These are phyloP conservation scores for Sebastes reedi DNA, from an alignment of 2,797 vertebrate genomes.

Conservation along the genomic window DNA sequence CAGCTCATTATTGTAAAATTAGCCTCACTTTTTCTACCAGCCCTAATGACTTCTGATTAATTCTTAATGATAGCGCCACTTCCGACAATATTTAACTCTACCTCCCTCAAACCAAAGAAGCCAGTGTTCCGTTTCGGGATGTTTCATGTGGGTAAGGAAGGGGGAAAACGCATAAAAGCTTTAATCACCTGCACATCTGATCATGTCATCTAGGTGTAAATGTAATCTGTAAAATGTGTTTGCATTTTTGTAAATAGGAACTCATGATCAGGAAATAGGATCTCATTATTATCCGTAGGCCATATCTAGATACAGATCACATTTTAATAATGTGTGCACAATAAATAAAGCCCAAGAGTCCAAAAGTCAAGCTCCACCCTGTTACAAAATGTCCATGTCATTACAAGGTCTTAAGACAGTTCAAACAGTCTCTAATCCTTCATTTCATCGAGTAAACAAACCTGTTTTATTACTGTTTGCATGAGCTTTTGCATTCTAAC, in stretches of 20 bases:
- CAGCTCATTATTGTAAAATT: constrained; percentile 7
- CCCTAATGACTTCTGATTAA: constrained; percentile 4
- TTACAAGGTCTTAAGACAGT: constrained; percentile 36
- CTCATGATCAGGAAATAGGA: neutral
- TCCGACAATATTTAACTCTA: constrained; percentile 12
- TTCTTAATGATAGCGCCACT: constrained; percentile 6
- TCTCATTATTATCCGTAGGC: neutral
- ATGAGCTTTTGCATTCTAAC: constrained; percentile 20
- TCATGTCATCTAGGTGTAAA: neutral
- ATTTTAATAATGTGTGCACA: constrained; percentile 47
- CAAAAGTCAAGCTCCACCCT: constrained; percentile 68
- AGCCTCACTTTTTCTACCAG: neutral
- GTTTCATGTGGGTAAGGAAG: neutral
- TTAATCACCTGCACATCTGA: neutral
- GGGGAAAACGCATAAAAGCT: neutral
- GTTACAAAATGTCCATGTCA: constrained; percentile 27
- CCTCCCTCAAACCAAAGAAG: neutral
- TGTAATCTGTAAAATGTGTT: constrained; percentile 6
- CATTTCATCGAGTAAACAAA: constrained; percentile 39
- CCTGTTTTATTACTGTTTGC: neutral
- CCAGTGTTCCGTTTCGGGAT: neutral
- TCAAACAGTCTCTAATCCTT: constrained; percentile 52
- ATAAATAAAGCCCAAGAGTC: constrained; percentile 54
- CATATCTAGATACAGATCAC: constrained; percentile 3
- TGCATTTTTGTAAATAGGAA: neutral